Evolutionary conservation across 2,113 vertebrate genomes (phyloP).

Genomic region (Solenodon paradoxus): DNA sequence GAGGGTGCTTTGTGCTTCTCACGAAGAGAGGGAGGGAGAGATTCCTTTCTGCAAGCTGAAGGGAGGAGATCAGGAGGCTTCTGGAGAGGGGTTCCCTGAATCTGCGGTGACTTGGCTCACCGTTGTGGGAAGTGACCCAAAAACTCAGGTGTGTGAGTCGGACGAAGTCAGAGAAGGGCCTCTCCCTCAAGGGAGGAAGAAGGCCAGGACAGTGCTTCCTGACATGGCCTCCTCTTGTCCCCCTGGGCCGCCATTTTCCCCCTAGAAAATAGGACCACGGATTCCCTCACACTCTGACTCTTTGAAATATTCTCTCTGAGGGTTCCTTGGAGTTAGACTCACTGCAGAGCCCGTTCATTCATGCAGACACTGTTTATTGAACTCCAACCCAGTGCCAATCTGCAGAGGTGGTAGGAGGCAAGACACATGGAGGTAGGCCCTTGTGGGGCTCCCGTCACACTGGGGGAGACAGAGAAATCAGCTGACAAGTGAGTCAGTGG

Average conservation of each 20-base stretch:
- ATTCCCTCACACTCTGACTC: not conserved
- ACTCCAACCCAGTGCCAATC: not conserved
- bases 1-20: not conserved
- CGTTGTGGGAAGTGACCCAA: not conserved
- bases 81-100: not conserved
- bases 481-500: not conserved
- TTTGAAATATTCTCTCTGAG: not conserved
- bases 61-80: too few species aligned
- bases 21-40: not conserved
- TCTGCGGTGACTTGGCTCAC: not conserved
- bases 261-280: not conserved
- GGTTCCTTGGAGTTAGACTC: not conserved
- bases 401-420: not conserved
- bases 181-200: not conserved
- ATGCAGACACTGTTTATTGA: not conserved
- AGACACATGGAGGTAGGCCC: not conserved
- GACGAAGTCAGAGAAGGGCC: not conserved
- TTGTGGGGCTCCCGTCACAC: not conserved
- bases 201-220: too few species aligned
- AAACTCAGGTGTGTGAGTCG: rapidly evolving
- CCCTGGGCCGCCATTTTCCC: not conserved
- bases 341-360: not conserved
- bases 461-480: not conserved
- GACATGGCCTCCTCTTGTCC: not conserved
- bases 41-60: not conserved